Evolutionary conservation across 1,140 invertebrate species (phyloP), one percentile per base, ranked within the genome.

Genomic region (Hylyphantes graminicola): DNA sequence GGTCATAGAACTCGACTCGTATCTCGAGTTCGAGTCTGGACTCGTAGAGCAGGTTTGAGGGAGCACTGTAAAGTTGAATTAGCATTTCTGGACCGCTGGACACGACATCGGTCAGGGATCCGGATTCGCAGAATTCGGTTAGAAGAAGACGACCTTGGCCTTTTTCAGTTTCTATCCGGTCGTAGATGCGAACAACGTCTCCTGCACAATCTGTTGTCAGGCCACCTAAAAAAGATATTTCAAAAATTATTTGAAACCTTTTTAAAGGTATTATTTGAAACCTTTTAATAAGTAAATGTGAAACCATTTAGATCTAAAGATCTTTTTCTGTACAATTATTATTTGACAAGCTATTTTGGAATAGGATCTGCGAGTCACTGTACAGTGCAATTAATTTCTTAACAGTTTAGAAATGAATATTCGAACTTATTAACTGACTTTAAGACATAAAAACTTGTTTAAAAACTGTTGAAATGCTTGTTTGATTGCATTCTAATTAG

Each of bases 111-210:
- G 95, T 95, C 48, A 96, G 93, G 0, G 92, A 93, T 55, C 95
- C 96, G 48, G 94, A 94, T 2, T 96, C 96, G 88, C 96, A 97
- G 89, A 97, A 96, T 90, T 95, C 95, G 80, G 96, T 90, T 85
- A 97, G 93, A 81, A 96, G 93, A 10, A 95, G 94, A 89, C 96
- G 95, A 87, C 95, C 92, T 48, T 59, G 73, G 7, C 53, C 59
- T 13, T 50, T 65, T 19, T 76, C 82, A 5, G 96, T 72, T 94
- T 96, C 88, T 95, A 96, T 63, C 95, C 95, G 48, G 88, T 97
- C 96, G 90, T 96, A 97, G 57, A 97, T 93, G 89, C 95, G 92
- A 87, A 96, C 94, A 88, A 95, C 93, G 88, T 96, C 94, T 89
- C 95, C 96, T 81, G 95, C 93, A 70, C 87, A 87, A 87, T 94